Evolutionary conservation across 2,888 invertebrate species (phyloP).

Genomic region (Ceriagrion tenellum): DNA sequence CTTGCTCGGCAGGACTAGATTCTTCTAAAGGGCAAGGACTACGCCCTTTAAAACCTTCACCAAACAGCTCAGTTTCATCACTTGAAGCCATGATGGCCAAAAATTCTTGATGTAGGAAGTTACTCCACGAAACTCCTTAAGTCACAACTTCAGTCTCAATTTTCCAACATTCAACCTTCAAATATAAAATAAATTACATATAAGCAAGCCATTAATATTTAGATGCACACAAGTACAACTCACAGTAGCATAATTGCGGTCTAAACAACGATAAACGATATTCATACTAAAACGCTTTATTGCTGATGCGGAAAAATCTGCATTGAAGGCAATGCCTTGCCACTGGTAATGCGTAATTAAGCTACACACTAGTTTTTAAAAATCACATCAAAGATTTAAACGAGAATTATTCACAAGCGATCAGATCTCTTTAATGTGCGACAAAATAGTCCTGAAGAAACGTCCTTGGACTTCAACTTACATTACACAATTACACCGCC

Average conservation of each 20-base stretch:
- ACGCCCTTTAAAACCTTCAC: conserved; percentile 60
- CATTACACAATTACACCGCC: conserved; percentile 66
- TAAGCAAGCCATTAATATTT: neutral
- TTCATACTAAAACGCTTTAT: neutral
- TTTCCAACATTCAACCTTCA: conserved; percentile 65
- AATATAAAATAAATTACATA: neutral
- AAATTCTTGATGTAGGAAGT: conserved; percentile 44
- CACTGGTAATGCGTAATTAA: neutral
- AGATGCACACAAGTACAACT: neutral
- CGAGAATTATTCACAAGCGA: neutral
- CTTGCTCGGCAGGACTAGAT: conserved; percentile 77
- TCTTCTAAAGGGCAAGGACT: conserved; percentile 75
- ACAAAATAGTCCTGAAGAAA: conserved; percentile 49
- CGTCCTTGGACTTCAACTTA: conserved; percentile 66
- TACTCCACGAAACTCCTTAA: conserved; percentile 54
- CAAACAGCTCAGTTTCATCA: conserved; percentile 68
- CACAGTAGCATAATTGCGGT: neutral
- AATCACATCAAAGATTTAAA: neutral
- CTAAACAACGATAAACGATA: neutral
- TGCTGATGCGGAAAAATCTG: neutral
- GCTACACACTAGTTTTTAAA: neutral
- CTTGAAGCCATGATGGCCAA: conserved; percentile 56
- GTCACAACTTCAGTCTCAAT: conserved; percentile 69
- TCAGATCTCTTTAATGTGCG: neutral
- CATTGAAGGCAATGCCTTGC: neutral